These are phyloP conservation scores for Phaedon cochleariae DNA, from an alignment of 2,888 invertebrate species.

Conservation along the genomic window DNA sequence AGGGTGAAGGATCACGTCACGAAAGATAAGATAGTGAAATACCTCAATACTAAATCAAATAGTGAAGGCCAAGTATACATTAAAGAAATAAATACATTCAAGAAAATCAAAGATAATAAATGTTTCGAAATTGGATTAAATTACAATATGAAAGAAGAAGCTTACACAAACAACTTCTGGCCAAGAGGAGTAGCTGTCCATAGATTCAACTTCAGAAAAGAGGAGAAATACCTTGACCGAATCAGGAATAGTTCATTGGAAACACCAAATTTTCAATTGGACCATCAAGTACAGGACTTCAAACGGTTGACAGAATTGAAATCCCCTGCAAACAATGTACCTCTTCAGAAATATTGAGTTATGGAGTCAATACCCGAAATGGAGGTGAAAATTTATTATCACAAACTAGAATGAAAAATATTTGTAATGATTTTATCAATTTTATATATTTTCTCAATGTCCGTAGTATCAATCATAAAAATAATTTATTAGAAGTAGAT, in stretches of 20 bases:
- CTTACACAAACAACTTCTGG: no score
- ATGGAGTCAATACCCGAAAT: no score
- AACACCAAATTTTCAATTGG: constrained; percentile 3
- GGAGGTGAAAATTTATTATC: no score
- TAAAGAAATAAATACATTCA: background rate
- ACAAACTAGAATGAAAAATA: background rate
- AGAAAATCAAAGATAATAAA: no score
- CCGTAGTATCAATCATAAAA: background rate
- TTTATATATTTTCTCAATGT: constrained; percentile 2
- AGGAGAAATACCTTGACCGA: constrained; percentile 4
- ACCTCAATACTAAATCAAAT: constrained; percentile 10
- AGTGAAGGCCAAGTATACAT: background rate
- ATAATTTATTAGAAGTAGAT: constrained; percentile 1
- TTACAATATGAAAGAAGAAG: no score
- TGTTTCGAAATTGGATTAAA: background rate
- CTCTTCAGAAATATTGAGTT: background rate
- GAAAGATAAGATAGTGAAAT: background rate
- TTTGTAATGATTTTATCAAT: background rate
- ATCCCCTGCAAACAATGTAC: background rate
- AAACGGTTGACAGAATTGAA: background rate
- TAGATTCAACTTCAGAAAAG: background rate
- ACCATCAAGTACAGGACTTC: constrained; percentile 5
- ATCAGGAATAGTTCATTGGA: background rate
- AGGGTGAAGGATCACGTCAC: constrained; percentile 7
- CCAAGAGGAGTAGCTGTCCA: background rate